Conservation (phyloP, 2,888 invertebrate species). For the Gymnoscelis rufifasciata region DNA sequence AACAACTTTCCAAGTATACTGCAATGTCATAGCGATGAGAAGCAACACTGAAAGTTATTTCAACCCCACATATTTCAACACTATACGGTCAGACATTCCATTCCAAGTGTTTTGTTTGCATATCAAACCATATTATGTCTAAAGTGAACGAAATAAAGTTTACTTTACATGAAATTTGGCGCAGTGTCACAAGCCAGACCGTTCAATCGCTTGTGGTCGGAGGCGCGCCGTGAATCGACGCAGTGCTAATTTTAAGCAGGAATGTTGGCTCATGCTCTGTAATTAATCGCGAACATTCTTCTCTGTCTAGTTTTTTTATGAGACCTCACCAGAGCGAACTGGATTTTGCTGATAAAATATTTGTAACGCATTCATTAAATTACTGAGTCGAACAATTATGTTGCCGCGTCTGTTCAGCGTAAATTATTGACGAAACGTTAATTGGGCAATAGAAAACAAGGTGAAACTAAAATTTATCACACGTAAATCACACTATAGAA, state of each 20-base stretch:
- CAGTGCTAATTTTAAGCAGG: conserved; percentile 60
- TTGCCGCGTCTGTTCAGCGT: no score
- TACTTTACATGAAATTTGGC: neutral
- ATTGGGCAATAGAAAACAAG: no score
- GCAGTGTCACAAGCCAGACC: conserved; percentile 5
- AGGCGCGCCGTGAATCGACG: conserved; percentile 45
- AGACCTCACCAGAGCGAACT: conserved; percentile 24
- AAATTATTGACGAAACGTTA: no score
- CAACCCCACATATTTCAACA: neutral
- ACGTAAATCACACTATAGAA: no score
- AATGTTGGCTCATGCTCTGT: conserved; percentile 61
- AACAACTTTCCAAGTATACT: no score
- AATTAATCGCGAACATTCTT: conserved; percentile 60
- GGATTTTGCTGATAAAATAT: conserved; percentile 31
- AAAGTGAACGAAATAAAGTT: neutral
- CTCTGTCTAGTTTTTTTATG: conserved; percentile 49
- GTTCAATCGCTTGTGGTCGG: conserved; percentile 3
- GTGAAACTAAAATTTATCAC: neutral
- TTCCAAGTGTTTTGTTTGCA: neutral
- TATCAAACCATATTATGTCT: neutral
- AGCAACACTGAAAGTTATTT: no score
- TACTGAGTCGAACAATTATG: no score
- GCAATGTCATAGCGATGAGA: no score
- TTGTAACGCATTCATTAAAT: conserved; percentile 8
- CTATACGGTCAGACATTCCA: neutral